These are phyloP conservation scores for Toxotes chatareus DNA, from an alignment of 2,113 vertebrate species.

Conservation along the genomic window DNA sequence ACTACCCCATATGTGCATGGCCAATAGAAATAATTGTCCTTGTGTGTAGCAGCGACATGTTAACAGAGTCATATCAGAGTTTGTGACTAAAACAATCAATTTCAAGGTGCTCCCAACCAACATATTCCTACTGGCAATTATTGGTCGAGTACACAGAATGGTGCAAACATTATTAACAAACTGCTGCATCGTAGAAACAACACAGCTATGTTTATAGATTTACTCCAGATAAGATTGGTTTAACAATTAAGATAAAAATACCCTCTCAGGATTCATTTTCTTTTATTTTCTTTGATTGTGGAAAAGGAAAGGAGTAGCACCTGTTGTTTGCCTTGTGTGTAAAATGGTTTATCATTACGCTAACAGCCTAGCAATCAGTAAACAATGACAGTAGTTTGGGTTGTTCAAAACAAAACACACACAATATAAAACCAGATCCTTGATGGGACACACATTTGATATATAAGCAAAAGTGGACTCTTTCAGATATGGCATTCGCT, in stretches of 20 bases:
- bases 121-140: slow-evolving; percentile 55
- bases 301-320: slow-evolving; percentile 23
- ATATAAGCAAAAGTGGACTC: slow-evolving; percentile 57
- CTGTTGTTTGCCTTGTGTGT: slow-evolving; percentile 52
- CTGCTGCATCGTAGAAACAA: slow-evolving; percentile 25
- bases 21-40: slow-evolving; percentile 81
- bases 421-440: slow-evolving; percentile 38
- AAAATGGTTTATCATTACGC: slow-evolving; percentile 29
- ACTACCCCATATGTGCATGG: slow-evolving; percentile 79
- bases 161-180: slow-evolving; percentile 50
- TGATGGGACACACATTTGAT: slow-evolving; percentile 37
- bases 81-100: slow-evolving; percentile 71
- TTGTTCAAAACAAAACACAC: slow-evolving; percentile 32
- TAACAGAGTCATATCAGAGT: slow-evolving; percentile 69
- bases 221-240: slow-evolving; percentile 24
- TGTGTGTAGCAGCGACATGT: slow-evolving; percentile 69
- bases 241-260: slow-evolving; percentile 36
- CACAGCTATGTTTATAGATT: slow-evolving; percentile 50
- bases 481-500: slow-evolving; percentile 50
- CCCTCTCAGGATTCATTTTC: slow-evolving; percentile 6
- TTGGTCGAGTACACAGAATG: slow-evolving; percentile 27
- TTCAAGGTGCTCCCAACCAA: slow-evolving; percentile 62
- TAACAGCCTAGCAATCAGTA: slow-evolving; percentile 30
- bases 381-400: slow-evolving; percentile 40
- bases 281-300: slow-evolving; percentile 7